Percentiles rank a stretch among this genome's conserved stretches.
These are phyloP conservation scores for Agonopterix alstromeriana DNA, from an alignment of 2,888 invertebrate species.

Conservation along the genomic window DNA sequence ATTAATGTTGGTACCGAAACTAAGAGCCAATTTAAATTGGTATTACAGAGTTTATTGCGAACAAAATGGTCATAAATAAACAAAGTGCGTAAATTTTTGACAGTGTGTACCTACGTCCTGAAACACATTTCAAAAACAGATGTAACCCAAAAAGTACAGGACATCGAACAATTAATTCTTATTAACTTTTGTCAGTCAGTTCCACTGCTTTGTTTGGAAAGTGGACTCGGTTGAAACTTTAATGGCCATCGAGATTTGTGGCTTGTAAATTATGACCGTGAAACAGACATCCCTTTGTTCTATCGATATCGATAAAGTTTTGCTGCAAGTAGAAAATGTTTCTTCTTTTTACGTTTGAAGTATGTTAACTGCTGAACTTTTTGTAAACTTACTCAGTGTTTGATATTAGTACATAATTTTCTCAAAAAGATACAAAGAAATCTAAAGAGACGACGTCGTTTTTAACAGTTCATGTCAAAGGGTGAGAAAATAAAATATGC, in stretches of 20 bases:
- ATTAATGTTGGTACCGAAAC: neutral
- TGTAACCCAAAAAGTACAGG: neutral
- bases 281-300: slow-evolving; percentile 29
- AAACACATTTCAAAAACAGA: too few relatives aligned
- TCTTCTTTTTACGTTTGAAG: neutral
- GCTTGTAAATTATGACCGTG: slow-evolving; percentile 54
- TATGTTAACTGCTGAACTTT: neutral
- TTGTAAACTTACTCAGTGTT: neutral
- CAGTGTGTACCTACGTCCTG: too few relatives aligned
- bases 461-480: too few relatives aligned
- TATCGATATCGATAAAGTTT: slow-evolving; percentile 26
- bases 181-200: slow-evolving; percentile 12
- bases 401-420: too few relatives aligned
- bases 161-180: neutral
- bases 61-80: neutral
- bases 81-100: neutral
- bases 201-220: slow-evolving; percentile 42
- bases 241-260: slow-evolving; percentile 62
- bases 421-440: too few relatives aligned
- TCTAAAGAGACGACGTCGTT: too few relatives aligned
- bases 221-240: slow-evolving; percentile 45
- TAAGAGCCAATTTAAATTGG: neutral
- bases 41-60: neutral
- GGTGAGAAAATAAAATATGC: too few relatives aligned
- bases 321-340: neutral